phyloP scores from a whole-genome alignment of 2,797 vertebrate species.

The Molothrus ater region DNA sequence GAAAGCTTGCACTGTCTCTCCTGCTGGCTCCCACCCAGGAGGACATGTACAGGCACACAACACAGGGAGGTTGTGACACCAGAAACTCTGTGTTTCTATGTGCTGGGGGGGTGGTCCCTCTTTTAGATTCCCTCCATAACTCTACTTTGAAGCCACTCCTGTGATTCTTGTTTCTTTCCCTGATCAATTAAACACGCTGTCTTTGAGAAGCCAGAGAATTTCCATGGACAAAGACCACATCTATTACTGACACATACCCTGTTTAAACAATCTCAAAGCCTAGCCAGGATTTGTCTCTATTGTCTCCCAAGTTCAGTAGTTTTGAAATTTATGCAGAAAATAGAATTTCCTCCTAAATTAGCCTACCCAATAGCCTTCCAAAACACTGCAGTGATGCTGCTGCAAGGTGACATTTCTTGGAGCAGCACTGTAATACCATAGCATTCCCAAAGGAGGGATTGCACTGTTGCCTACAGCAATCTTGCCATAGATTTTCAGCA shows the following conservation, averaged over 20 bases:
- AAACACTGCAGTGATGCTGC: not conserved
- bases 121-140: not conserved
- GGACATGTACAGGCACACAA: not conserved
- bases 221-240: not conserved
- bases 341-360: not conserved
- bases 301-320: not conserved
- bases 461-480: not conserved
- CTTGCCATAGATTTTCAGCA: not conserved
- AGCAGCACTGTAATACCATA: not conserved
- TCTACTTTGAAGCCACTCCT: not conserved
- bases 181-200: rapidly evolving
- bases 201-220: not conserved
- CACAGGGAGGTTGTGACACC: not conserved
- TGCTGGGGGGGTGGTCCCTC: not conserved
- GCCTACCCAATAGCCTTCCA: not conserved
- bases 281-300: not conserved
- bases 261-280: not conserved
- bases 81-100: not conserved
- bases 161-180: not conserved
- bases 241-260: not conserved
- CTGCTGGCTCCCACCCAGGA: slow-evolving; percentile 16
- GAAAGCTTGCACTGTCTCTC: not conserved
- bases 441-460: not conserved
- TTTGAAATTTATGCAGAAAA: not conserved
- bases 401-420: not conserved